These are phyloP conservation scores for Zaprionus obscuricornis DNA, from an alignment of 2,888 invertebrate species.

Conservation along the genomic window DNA sequence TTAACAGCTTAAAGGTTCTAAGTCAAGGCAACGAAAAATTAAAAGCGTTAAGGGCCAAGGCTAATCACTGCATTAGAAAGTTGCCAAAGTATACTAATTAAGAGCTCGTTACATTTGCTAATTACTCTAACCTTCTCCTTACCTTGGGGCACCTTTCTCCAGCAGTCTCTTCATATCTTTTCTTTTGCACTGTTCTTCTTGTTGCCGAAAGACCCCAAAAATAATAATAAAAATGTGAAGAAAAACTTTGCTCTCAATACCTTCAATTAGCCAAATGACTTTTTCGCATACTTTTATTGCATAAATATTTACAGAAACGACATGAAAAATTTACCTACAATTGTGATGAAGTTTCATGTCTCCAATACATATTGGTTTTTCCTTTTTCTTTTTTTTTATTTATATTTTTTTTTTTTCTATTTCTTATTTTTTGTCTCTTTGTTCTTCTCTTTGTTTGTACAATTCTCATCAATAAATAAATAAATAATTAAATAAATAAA, in stretches of 20 bases:
- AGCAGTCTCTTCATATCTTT: too few relatives aligned
- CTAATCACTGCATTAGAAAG: conserved; percentile 34
- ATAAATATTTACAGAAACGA: conserved; percentile 56
- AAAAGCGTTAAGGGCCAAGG: background rate
- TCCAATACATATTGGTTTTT: conserved; percentile 28
- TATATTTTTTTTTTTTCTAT: conserved; percentile 8
- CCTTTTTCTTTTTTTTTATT: conserved; percentile 19
- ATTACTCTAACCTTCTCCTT: too few relatives aligned
- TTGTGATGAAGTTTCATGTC: conserved; percentile 11
- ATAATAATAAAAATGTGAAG: too few relatives aligned
- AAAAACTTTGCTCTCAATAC: conserved; percentile 38
- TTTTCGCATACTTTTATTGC: conserved; percentile 61
- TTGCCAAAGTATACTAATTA: conserved; percentile 37
- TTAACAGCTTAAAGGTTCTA: conserved; percentile 4
- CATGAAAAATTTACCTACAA: conserved; percentile 2
- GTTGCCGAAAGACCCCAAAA: conserved; percentile 1
- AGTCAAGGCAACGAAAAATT: conserved; percentile 9
- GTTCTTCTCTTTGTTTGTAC: conserved; percentile 55
- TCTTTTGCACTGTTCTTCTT: too few relatives aligned
- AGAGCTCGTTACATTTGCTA: conserved; percentile 31
- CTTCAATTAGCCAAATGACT: conserved; percentile 50
- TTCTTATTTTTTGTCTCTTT: conserved; percentile 17
- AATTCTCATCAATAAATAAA: conserved; percentile 60
- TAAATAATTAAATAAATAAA: conserved; percentile 73
- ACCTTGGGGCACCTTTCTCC: too few relatives aligned